Percentiles rank a stretch among this genome's conserved stretches.
These are phyloP conservation scores for Tolypeutes matacus DNA, from an alignment of 2,797 vertebrate species.

Conservation along the genomic window DNA sequence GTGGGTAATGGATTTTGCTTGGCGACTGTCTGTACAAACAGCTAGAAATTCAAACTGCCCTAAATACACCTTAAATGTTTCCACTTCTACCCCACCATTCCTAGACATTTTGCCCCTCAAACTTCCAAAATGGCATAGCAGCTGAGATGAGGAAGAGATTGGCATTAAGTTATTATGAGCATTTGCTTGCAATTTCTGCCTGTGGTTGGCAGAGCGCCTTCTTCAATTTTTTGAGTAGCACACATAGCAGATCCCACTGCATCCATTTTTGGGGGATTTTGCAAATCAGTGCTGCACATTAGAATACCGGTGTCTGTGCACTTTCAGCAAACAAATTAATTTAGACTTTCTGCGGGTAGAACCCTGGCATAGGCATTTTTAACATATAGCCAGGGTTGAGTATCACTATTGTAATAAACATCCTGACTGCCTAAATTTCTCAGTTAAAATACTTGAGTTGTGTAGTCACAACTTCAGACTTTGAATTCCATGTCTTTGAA, in stretches of 20 bases:
- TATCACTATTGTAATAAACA: conserved; percentile 39
- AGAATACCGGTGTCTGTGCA: background rate
- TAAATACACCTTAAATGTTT: background rate
- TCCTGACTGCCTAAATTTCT: conserved; percentile 32
- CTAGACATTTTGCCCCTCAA: conserved; percentile 28
- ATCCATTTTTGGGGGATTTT: conserved; percentile 14
- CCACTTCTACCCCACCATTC: background rate
- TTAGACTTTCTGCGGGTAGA: background rate
- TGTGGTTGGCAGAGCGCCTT: background rate
- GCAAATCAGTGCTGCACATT: conserved; percentile 49
- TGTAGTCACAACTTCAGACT: conserved; percentile 7
- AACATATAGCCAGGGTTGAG: background rate
- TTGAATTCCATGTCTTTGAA: conserved; percentile 69
- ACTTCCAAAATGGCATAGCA: conserved; percentile 47
- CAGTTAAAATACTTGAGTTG: conserved; percentile 51
- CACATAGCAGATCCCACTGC: background rate
- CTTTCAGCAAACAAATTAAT: conserved; percentile 34
- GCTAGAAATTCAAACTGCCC: background rate
- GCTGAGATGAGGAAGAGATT: conserved; percentile 9
- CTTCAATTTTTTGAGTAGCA: background rate
- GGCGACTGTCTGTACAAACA: background rate
- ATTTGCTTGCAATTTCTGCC: conserved; percentile 54
- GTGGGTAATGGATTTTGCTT: background rate
- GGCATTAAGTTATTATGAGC: background rate
- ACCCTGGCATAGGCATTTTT: background rate